Evolutionary conservation across 1,140 invertebrate species (phyloP).

Genomic region (Ooceraea biroi): DNA sequence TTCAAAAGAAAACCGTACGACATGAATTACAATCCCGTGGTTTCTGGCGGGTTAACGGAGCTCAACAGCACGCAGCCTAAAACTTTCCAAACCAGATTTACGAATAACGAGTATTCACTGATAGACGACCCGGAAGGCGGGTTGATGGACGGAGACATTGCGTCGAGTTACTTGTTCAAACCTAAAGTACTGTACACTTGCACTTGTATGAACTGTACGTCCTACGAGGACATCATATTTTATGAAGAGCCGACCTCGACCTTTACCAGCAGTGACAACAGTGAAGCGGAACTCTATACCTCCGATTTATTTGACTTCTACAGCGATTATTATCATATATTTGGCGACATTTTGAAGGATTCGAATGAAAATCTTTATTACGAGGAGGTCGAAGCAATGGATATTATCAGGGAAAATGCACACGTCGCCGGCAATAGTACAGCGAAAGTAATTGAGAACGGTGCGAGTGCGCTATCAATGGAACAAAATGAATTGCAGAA

Average conservation of each 20-base stretch:
- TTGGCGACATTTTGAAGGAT: constrained; percentile 13
- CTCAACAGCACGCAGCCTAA: background rate
- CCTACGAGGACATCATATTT: constrained; percentile 24
- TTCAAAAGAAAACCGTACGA: background rate
- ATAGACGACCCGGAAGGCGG: background rate
- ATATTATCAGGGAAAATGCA: background rate
- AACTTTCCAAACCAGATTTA: background rate
- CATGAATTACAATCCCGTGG: constrained; percentile 38
- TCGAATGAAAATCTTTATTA: background rate
- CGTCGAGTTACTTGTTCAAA: background rate
- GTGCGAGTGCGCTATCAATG: background rate
- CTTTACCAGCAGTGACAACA: background rate
- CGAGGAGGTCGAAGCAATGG: background rate
- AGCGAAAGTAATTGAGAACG: background rate
- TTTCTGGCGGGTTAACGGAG: background rate
- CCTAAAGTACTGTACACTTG: constrained; percentile 33
- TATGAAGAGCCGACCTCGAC: constrained; percentile 25
- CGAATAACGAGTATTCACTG: background rate
- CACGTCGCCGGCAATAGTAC: background rate
- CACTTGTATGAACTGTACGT: constrained; percentile 38
- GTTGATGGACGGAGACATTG: background rate
- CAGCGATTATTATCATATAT: constrained; percentile 21
- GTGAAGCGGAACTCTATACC: background rate
- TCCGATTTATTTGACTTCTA: background rate
- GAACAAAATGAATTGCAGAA: constrained; percentile 1